Conservation (phyloP, 2,113 vertebrate genomes). For the Chelonoidis abingdonii region DNA sequence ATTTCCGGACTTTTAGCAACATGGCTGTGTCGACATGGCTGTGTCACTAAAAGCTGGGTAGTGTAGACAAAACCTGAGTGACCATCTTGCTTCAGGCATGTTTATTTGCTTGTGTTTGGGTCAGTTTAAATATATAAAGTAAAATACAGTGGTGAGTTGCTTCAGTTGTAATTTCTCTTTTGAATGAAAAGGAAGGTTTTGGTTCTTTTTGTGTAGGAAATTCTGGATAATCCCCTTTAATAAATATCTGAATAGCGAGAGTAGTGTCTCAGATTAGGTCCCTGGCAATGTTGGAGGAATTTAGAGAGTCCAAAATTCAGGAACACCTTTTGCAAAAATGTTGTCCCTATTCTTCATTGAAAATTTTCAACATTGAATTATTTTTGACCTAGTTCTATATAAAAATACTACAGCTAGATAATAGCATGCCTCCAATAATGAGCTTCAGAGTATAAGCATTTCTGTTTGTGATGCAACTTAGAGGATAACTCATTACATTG, state of each 20-base stretch:
- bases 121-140: neutral
- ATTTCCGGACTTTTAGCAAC: no score
- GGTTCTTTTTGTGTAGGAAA: neutral
- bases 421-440: neutral
- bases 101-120: neutral
- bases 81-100: accelerated
- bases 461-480: neutral
- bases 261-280: neutral
- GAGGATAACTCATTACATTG: neutral
- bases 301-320: neutral
- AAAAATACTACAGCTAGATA: neutral
- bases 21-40: no score
- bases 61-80: neutral
- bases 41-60: no score
- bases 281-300: neutral
- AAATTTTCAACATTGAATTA: neutral
- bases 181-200: neutral
- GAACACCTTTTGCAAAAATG: neutral
- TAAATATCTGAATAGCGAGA: neutral
- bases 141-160: neutral
- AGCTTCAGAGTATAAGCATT: neutral
- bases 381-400: neutral
- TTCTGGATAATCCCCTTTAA: neutral
- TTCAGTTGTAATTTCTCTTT: neutral
- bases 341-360: neutral